Conservation (phyloP, 92 coral and sea anemone genomes). For the Blastomussa wellsi region DNA sequence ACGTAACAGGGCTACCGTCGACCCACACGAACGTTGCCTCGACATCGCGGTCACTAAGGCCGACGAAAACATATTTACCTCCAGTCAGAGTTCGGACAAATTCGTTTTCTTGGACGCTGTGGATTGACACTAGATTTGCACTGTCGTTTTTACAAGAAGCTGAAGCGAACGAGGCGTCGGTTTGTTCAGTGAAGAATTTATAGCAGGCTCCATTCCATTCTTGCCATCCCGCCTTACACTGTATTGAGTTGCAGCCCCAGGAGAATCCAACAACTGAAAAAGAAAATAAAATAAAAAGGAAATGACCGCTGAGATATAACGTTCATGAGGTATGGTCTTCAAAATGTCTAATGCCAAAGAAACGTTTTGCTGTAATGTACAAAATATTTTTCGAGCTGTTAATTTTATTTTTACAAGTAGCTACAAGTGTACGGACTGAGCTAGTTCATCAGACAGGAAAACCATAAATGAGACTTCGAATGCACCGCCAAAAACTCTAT, state of each 20-base stretch:
- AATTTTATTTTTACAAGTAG: too few species aligned
- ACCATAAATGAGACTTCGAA: too few species aligned
- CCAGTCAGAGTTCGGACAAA: constrained; percentile 12
- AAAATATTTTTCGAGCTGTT: too few species aligned
- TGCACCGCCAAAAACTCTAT: too few species aligned
- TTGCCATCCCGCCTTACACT: constrained; percentile 26
- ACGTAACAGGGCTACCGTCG: constrained; percentile 23
- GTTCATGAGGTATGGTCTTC: not conserved
- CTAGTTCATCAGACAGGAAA: too few species aligned
- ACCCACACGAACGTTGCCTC: constrained; percentile 25
- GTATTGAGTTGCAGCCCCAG: constrained; percentile 8
- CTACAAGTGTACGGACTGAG: too few species aligned
- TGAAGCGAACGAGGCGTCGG: not conserved
- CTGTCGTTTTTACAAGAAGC: constrained; percentile 13
- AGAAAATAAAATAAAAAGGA: not conserved
- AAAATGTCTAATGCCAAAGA: too few species aligned
- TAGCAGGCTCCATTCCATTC: constrained; percentile 36
- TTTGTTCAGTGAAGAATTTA: not conserved
- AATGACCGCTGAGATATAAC: not conserved
- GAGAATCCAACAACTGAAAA: not conserved
- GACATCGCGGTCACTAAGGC: constrained; percentile 6
- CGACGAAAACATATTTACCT: constrained; percentile 13
- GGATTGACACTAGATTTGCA: constrained; percentile 31
- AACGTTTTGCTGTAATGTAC: too few species aligned
- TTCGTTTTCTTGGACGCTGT: constrained; percentile 39